Conservation (phyloP, 1,140 invertebrate species). For the Pinna nobilis region DNA sequence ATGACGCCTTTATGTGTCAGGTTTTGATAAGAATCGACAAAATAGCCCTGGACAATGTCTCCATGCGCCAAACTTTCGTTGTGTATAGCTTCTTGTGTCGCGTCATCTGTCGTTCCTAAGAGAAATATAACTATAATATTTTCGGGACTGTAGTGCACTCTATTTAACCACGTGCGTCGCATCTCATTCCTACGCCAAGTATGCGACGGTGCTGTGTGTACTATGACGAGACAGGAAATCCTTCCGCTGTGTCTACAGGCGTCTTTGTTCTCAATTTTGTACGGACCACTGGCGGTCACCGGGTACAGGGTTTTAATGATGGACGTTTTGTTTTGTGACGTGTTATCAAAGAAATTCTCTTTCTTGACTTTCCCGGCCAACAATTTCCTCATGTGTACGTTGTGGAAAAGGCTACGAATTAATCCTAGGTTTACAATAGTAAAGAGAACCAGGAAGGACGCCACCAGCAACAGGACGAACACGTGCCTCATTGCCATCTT, state of each 20-base stretch:
- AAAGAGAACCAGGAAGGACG: no score
- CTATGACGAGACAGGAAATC: constrained; percentile 57
- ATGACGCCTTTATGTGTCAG: constrained; percentile 81
- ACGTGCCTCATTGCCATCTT: no score
- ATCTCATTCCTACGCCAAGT: constrained; percentile 55
- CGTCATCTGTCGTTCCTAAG: not conserved
- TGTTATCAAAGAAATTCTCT: no score
- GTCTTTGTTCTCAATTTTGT: constrained; percentile 52
- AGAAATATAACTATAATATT: constrained; percentile 74
- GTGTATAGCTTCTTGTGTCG: constrained; percentile 41
- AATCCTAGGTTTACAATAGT: no score
- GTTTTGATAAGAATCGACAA: constrained; percentile 68
- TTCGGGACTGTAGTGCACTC: constrained; percentile 40
- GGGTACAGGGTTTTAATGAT: constrained; percentile 38
- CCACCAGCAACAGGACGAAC: no score
- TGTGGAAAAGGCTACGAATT: no score
- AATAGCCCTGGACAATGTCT: constrained; percentile 69
- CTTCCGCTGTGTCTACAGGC: constrained; percentile 48
- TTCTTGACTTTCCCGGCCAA: no score
- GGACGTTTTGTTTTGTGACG: no score
- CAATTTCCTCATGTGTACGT: no score
- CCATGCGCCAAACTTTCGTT: constrained; percentile 49
- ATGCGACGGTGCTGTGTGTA: constrained; percentile 64
- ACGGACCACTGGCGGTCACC: constrained; percentile 38
- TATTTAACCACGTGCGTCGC: constrained; percentile 69